A percentile compares a stretch with the other conserved stretches of the same genome.
Conservation (phyloP, 2,888 invertebrate species). For the Melanophora roralis region DNA sequence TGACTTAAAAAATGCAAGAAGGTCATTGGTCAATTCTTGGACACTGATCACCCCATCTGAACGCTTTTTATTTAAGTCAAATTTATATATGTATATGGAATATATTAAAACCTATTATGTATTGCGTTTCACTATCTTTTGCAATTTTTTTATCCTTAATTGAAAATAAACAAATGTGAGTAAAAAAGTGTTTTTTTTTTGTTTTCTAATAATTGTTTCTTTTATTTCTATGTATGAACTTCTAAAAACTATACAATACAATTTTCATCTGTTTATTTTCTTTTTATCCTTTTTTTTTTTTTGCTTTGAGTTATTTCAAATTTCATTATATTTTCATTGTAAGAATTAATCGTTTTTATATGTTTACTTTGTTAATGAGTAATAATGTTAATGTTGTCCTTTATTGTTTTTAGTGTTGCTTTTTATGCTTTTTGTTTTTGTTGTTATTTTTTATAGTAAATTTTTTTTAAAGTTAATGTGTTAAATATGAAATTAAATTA, state of each 20-base stretch:
- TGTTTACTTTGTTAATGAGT: slow-evolving; percentile 39
- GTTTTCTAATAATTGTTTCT: slow-evolving; percentile 62
- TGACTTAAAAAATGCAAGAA: too few species aligned
- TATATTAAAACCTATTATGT: too few species aligned
- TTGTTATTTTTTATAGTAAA: slow-evolving; percentile 2
- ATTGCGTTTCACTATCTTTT: too few species aligned
- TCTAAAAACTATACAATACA: slow-evolving; percentile 63
- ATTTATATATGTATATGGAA: too few species aligned
- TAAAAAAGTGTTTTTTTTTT: slow-evolving; percentile 10
- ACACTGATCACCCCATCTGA: too few species aligned
- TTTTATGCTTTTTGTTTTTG: slow-evolving; percentile 18
- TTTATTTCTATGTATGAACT: slow-evolving; percentile 66
- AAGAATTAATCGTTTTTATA: slow-evolving; percentile 48
- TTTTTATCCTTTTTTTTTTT: slow-evolving; percentile 19
- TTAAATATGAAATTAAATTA: too few species aligned
- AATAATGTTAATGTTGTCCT: not conserved
- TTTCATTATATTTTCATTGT: slow-evolving; percentile 4
- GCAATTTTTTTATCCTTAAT: too few species aligned
- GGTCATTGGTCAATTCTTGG: too few species aligned
- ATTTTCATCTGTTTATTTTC: slow-evolving; percentile 36
- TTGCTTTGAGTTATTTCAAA: slow-evolving; percentile 10
- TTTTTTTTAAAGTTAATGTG: too few species aligned
- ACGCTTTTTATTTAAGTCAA: too few species aligned
- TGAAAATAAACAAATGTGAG: too few species aligned
- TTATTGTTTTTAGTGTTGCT: slow-evolving; percentile 1